Evolutionary conservation across 2,113 vertebrate species (phyloP).

Genomic region (Siphamia tubifer): DNA sequence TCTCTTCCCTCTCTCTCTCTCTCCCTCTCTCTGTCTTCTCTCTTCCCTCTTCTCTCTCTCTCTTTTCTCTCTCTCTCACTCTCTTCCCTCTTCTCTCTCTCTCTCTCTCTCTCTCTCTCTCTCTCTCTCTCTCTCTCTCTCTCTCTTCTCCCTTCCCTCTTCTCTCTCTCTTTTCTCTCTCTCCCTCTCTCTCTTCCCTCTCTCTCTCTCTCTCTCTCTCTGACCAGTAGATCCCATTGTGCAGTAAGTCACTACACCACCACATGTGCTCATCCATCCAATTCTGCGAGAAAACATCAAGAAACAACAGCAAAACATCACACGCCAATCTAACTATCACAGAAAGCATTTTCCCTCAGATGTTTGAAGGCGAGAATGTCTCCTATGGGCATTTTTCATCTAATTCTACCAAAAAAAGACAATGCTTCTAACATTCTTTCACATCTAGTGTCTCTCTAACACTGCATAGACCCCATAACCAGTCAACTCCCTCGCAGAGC

Average conservation of each 20-base stretch:
- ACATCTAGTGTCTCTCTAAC: slow-evolving; percentile 56
- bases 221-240: background rate
- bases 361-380: slow-evolving; percentile 13
- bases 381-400: slow-evolving; percentile 30
- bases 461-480: slow-evolving; percentile 16
- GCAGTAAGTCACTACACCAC: background rate
- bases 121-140: too few relatives aligned
- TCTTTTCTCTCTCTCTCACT: too few relatives aligned
- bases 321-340: background rate
- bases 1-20: too few relatives aligned
- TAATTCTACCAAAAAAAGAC: slow-evolving; percentile 21
- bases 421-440: slow-evolving; percentile 34
- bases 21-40: too few relatives aligned
- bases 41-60: too few relatives aligned
- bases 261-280: background rate
- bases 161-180: too few relatives aligned
- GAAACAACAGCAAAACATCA: background rate
- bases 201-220: too few relatives aligned
- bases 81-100: too few relatives aligned
- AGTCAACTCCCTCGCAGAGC: slow-evolving; percentile 32
- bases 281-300: background rate
- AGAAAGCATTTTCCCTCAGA: slow-evolving; percentile 14
- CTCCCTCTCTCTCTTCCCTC: too few relatives aligned
- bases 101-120: too few relatives aligned
- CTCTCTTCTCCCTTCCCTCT: too few relatives aligned